phyloP scores from a whole-genome alignment of 2,113 vertebrate genomes.

The Ophthalmolycus amberensis region DNA sequence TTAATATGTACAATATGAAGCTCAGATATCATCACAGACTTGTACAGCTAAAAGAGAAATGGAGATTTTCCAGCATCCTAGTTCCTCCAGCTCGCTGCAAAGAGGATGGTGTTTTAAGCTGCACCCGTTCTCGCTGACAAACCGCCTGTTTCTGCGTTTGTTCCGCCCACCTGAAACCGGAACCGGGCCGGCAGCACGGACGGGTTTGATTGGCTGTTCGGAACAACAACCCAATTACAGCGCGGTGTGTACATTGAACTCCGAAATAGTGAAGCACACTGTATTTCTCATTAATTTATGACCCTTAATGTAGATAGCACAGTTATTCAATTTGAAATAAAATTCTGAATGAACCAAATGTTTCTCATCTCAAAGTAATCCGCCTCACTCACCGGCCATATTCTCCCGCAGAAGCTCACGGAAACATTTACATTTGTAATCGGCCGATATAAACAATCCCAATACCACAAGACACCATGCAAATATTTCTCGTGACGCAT shows the following conservation, averaged over 20 bases:
- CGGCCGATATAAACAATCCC: not conserved
- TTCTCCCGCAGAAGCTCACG: not conserved
- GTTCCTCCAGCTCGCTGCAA: not conserved
- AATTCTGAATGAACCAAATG: not conserved
- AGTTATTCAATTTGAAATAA: not conserved
- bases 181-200: not conserved
- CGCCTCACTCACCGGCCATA: not conserved
- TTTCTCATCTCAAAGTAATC: not conserved
- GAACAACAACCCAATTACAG: conserved; percentile 50
- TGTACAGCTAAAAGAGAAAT: not conserved
- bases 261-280: not conserved
- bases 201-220: conserved; percentile 40
- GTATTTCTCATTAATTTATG: not conserved
- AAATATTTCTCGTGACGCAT: not conserved
- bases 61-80: not conserved
- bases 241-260: conserved; percentile 39
- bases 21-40: not conserved
- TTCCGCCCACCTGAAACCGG: conserved; percentile 7
- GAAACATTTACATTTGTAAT: not conserved
- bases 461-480: not conserved
- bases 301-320: not conserved
- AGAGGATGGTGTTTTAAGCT: not conserved
- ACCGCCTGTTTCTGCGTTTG: not conserved
- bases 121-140: conserved; percentile 38
- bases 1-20: not conserved